These are phyloP conservation scores for Drosophila merina DNA, from an alignment of 2,888 invertebrate genomes.

Conservation along the genomic window DNA sequence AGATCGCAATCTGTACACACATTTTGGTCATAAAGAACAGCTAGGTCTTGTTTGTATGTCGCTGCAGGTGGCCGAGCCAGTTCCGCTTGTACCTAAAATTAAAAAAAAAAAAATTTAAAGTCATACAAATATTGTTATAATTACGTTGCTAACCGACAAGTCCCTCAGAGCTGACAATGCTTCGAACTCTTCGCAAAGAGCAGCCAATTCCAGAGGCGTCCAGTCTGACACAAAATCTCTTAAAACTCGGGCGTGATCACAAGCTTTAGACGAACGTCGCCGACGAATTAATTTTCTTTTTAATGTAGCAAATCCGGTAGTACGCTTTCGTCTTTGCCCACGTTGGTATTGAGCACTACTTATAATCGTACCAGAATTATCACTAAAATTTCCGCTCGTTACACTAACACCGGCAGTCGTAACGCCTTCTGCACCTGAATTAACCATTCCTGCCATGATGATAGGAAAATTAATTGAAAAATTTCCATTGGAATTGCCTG, in stretches of 20 bases:
- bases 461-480: constrained; percentile 56
- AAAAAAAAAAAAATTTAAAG: background rate
- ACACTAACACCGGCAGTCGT: constrained; percentile 21
- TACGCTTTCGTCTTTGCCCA: constrained; percentile 88
- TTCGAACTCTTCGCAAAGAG: constrained; percentile 96
- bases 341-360: constrained; percentile 81
- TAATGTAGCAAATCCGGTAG: constrained; percentile 91
- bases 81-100: constrained; percentile 90
- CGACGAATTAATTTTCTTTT: constrained; percentile 91
- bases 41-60: constrained; percentile 93
- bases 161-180: constrained; percentile 94
- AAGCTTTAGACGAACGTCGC: constrained; percentile 90
- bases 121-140: background rate
- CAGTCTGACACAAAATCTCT: constrained; percentile 92
- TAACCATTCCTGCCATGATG: constrained; percentile 53
- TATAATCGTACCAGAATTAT: constrained; percentile 19
- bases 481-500: constrained; percentile 54
- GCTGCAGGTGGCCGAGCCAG: constrained; percentile 95
- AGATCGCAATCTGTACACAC: constrained; percentile 96
- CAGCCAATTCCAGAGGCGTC: constrained; percentile 92
- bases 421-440: constrained; percentile 30
- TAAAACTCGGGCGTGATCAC: constrained; percentile 90
- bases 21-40: constrained; percentile 92
- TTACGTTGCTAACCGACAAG: constrained; percentile 85
- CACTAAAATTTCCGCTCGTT: no score